Conservation (phyloP, 2,797 vertebrate species). For the Lepidocolaptes lacrymiger region DNA sequence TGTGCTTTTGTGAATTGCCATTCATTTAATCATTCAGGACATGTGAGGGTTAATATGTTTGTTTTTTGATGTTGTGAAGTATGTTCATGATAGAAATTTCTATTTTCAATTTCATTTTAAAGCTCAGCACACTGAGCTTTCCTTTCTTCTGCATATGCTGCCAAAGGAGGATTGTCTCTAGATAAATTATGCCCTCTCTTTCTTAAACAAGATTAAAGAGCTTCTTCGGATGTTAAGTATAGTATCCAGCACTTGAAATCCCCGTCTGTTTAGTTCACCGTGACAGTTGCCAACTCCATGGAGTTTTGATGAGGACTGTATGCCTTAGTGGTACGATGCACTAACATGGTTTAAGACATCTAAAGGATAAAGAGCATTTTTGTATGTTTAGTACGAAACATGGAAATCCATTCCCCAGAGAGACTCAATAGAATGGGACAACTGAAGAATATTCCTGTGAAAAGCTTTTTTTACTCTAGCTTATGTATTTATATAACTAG, state of each 20-base stretch:
- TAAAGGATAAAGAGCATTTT: not conserved
- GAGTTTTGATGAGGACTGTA: not conserved
- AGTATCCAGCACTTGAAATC: conserved; percentile 49
- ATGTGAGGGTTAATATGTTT: not conserved
- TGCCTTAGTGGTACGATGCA: not conserved
- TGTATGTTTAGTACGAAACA: not conserved
- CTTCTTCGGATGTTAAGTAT: conserved; percentile 14
- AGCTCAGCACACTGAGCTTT: not conserved
- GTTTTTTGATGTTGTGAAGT: not conserved
- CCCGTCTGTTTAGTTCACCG: conserved; percentile 7
- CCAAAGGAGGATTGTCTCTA: conserved; percentile 21
- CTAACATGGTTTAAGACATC: not conserved
- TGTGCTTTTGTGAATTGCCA: not conserved
- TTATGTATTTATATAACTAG: not conserved
- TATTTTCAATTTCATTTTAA: conserved; percentile 26
- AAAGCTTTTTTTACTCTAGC: not conserved
- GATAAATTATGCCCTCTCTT: conserved; percentile 40
- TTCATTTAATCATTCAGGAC: not conserved
- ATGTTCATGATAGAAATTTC: not conserved
- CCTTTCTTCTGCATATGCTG: not conserved
- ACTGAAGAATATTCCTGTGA: not conserved
- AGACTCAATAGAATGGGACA: not conserved
- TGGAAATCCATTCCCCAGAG: not conserved
- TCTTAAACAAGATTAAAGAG: conserved; percentile 39
- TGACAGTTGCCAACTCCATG: not conserved